Conservation (phyloP, 2,888 invertebrate genomes). For the Folsomia candida region DNA sequence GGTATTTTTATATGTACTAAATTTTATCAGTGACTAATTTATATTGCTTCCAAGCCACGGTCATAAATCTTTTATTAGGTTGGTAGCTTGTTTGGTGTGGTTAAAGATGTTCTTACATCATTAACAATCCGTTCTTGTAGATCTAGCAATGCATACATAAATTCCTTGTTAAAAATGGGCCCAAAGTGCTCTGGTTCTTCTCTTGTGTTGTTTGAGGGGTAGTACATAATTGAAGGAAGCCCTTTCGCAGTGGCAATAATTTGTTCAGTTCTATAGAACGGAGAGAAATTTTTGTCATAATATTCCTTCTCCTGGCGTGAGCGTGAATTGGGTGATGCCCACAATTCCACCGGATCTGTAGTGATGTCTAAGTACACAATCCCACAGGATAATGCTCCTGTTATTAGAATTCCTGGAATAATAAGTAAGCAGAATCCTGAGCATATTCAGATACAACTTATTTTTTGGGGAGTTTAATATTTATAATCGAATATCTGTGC, state of each 20-base stretch:
- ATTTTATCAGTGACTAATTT: not conserved
- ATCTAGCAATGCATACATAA: slow-evolving; percentile 69
- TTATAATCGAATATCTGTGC: no score
- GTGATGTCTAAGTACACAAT: slow-evolving; percentile 74
- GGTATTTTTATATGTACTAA: not conserved
- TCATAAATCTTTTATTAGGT: no score
- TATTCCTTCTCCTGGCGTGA: slow-evolving; percentile 82
- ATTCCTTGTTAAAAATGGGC: slow-evolving; percentile 79
- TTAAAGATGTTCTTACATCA: no score
- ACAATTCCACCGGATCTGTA: slow-evolving; percentile 93
- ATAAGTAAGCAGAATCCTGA: no score
- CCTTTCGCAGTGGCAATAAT: slow-evolving; percentile 66
- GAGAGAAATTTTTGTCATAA: slow-evolving; percentile 90
- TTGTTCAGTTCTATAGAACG: slow-evolving; percentile 90
- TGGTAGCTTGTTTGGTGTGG: no score
- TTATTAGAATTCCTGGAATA: slow-evolving; percentile 40
- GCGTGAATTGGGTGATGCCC: slow-evolving; percentile 87
- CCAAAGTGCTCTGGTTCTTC: slow-evolving; percentile 69
- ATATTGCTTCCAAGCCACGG: no score
- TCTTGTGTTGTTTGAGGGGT: slow-evolving; percentile 61
- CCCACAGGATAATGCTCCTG: slow-evolving; percentile 65
- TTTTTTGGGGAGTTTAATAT: no score
- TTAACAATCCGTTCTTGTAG: slow-evolving; percentile 69
- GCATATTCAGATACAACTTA: no score
- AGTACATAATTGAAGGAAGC: slow-evolving; percentile 53